A percentile compares a stretch with the other conserved stretches of the same genome.
phyloP scores from a whole-genome alignment of 2,888 invertebrate species.

The Bedellia somnulentella region DNA sequence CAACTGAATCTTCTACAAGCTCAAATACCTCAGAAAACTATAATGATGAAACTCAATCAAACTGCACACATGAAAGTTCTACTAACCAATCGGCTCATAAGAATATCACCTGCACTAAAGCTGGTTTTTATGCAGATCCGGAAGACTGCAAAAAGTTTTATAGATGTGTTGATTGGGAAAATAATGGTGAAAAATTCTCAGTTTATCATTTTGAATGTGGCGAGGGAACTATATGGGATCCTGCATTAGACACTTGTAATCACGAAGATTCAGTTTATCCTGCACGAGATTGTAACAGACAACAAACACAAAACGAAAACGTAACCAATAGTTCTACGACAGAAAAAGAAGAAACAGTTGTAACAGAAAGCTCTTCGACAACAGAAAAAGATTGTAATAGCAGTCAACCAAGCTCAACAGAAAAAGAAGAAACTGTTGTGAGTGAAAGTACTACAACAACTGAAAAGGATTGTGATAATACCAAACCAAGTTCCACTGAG shows the following conservation, averaged over 20 bases:
- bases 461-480: slow-evolving; percentile 8
- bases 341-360: slow-evolving; percentile 8
- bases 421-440: slow-evolving; percentile 8
- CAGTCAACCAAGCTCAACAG: slow-evolving; percentile 11
- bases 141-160: slow-evolving; percentile 67
- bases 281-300: slow-evolving; percentile 37
- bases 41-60: slow-evolving; percentile 16
- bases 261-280: slow-evolving; percentile 67
- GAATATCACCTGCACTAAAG: slow-evolving; percentile 49
- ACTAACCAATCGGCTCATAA: slow-evolving; percentile 23
- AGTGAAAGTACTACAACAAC: slow-evolving; percentile 1
- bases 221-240: slow-evolving; percentile 73
- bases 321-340: slow-evolving; percentile 10
- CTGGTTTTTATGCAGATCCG: slow-evolving; percentile 64
- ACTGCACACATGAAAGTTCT: slow-evolving; percentile 21
- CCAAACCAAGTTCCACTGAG: slow-evolving; percentile 12
- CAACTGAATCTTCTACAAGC: slow-evolving; percentile 11
- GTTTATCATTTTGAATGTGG: slow-evolving; percentile 69
- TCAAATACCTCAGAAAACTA: slow-evolving; percentile 15
- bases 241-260: slow-evolving; percentile 67
- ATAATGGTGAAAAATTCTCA: slow-evolving; percentile 56
- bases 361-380: slow-evolving; percentile 2
- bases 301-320: slow-evolving; percentile 24
- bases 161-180: slow-evolving; percentile 66
- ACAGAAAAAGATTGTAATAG: slow-evolving; percentile 7